A percentile compares a stretch with the other conserved stretches of the same genome.
phyloP scores from a whole-genome alignment of 37 sponge, comb jelly and placozoan species.

The Hormiphora californensis region DNA sequence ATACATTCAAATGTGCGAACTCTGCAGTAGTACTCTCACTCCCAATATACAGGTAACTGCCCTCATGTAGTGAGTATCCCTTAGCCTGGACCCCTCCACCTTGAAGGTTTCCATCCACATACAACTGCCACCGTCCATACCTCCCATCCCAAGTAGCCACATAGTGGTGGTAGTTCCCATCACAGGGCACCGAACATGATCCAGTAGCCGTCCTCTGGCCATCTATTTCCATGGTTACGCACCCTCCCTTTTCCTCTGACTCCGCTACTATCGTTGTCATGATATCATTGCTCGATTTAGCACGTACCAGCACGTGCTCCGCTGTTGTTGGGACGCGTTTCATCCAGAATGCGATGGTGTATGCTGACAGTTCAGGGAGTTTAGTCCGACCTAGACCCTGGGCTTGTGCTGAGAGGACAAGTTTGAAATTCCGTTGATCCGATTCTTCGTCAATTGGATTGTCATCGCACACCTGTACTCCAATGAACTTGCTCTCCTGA shows the following conservation, averaged over 20 bases:
- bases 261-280: slow-evolving; percentile 3
- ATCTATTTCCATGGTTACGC: slow-evolving; percentile 4
- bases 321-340: neutral
- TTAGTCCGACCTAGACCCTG: neutral
- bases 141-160: neutral
- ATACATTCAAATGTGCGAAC: slow-evolving; percentile 23
- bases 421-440: slow-evolving; percentile 2
- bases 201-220: neutral
- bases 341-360: slow-evolving; percentile 29
- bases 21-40: neutral
- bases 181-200: neutral
- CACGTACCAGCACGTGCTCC: neutral
- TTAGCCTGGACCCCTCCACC: neutral
- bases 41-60: slow-evolving; percentile 6
- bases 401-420: neutral
- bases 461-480: neutral
- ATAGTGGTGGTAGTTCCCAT: slow-evolving; percentile 45
- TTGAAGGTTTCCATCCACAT: slow-evolving; percentile 24
- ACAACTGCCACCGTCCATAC: slow-evolving; percentile 38
- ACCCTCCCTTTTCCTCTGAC: neutral
- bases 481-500: neutral
- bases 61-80: neutral
- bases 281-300: neutral
- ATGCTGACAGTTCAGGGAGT: slow-evolving; percentile 15
- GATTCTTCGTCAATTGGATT: neutral